Percentiles rank a stretch among this genome's conserved stretches.
Evolutionary conservation across 2,888 invertebrate genomes (phyloP).

Genomic region (Aspidiotus destructor): DNA sequence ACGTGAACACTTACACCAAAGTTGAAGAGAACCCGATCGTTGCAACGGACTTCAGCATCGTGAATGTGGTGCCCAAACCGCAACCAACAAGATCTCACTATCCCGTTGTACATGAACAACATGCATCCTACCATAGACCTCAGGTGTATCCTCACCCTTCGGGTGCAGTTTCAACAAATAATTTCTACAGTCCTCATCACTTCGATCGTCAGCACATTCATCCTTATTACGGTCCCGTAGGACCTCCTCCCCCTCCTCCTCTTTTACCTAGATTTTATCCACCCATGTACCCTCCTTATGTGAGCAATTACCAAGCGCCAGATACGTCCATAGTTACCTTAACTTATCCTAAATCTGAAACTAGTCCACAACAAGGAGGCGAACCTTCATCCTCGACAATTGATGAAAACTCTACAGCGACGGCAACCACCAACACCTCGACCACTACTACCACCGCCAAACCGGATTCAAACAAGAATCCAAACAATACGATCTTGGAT

Average conservation of each 20-base stretch:
- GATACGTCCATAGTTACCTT: constrained; percentile 27
- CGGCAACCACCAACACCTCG: background rate
- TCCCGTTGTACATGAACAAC: no score
- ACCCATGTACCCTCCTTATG: constrained; percentile 1
- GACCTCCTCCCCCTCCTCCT: constrained; percentile 6
- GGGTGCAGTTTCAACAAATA: constrained; percentile 1
- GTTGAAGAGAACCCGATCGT: background rate
- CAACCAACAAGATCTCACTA: background rate
- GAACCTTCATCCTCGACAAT: no score
- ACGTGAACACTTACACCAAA: constrained; percentile 14
- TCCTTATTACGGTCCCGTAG: constrained; percentile 13
- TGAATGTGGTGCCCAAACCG: constrained; percentile 16
- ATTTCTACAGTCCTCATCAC: constrained; percentile 17
- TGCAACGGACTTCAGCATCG: constrained; percentile 24
- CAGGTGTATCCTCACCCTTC: background rate
- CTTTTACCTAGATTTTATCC: background rate
- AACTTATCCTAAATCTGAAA: constrained; percentile 23
- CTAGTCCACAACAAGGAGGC: background rate
- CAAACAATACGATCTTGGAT: constrained; percentile 13
- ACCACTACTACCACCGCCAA: constrained; percentile 4
- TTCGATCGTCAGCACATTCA: constrained; percentile 11
- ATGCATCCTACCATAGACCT: background rate
- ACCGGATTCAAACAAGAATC: background rate
- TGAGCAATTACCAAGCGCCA: constrained; percentile 10
- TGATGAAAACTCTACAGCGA: background rate